Evolutionary conservation across 53 echinoderm and acorn worm species (phyloP), one percentile per base, ranked within the genome.

Genomic region (Apostichopus leukothele): DNA sequence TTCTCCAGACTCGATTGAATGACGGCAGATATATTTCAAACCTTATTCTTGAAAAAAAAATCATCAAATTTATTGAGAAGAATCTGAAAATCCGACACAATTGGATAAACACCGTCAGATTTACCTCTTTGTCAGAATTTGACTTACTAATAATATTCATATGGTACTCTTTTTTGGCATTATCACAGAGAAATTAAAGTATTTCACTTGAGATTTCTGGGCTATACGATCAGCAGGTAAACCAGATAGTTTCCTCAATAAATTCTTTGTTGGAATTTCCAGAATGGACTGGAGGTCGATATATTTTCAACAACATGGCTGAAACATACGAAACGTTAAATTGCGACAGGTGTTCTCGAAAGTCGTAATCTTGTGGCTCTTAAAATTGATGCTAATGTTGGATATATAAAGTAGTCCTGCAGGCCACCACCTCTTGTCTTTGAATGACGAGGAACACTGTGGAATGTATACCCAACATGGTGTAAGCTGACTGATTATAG

Each of bases 231-330:
- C 77, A 76, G 77, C 22, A 26, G 27, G 77, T 76, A 1, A 76
- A 76, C 52, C 25, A 4, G 77, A 76, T 76, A 1, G 11, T 23
- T 76, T 52, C 19, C 61, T 84, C 84, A 66, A 84, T 84, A 61
- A 84, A 84, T 13, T 84, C 9, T 66, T 55, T 84, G 66, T 84
- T 84, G 66, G 66, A 63, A n/a, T 84, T 84, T 25, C 67, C 63
- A 84, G 84, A 67, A 12, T 84, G 66, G 67, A 84, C 84, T 66
- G 84, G 84, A 26, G 66, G 84, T 20, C 84, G 84, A 84, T 84
- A 67, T 84, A 63, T 9, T 66, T 63, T 67, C 84, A 84, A 12
- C 53, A 84, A 20, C 67, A 27, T 84, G 84, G 67, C 39, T 84
- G 84, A 84, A 60, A 66, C 8, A 60, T 84, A 84, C 23, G 63